Conservation (phyloP, 2,888 invertebrate genomes). For the Tillus elongatus region DNA sequence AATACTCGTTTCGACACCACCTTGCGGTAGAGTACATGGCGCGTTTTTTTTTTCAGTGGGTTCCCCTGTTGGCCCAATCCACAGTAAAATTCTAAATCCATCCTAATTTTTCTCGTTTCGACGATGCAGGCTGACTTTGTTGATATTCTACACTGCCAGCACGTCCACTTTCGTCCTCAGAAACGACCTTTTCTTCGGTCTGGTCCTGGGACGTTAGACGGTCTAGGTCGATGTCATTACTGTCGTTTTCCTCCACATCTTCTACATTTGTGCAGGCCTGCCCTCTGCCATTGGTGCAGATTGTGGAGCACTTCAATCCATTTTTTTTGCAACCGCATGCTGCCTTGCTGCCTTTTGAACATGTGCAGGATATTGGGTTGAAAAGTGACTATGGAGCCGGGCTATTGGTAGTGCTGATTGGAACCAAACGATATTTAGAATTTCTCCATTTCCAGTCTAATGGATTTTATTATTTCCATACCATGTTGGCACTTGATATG, state of each 20-base stretch:
- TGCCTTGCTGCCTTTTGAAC: neutral
- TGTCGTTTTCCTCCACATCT: conserved; percentile 2
- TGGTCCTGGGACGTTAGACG: neutral
- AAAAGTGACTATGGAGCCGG: conserved; percentile 1
- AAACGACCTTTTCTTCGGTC: neutral
- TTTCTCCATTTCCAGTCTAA: neutral
- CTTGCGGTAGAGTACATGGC: neutral
- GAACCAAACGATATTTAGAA: neutral
- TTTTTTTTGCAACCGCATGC: conserved; percentile 1
- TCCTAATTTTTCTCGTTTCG: neutral
- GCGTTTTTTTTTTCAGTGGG: no score
- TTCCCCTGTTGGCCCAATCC: neutral
- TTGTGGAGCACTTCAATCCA: neutral
- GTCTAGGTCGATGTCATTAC: neutral
- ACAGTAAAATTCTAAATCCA: neutral
- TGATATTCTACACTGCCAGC: neutral
- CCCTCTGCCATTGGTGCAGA: neutral
- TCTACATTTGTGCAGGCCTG: neutral
- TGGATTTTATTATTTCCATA: conserved; percentile 3
- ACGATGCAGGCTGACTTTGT: neutral
- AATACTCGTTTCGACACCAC: conserved; percentile 1
- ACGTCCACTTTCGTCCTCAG: neutral
- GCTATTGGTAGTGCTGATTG: neutral
- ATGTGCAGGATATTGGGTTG: neutral
- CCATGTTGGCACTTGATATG: conserved; percentile 1